These are phyloP conservation scores for Hypercompe scribonia DNA, from an alignment of 2,888 invertebrate species.

Conservation along the genomic window DNA sequence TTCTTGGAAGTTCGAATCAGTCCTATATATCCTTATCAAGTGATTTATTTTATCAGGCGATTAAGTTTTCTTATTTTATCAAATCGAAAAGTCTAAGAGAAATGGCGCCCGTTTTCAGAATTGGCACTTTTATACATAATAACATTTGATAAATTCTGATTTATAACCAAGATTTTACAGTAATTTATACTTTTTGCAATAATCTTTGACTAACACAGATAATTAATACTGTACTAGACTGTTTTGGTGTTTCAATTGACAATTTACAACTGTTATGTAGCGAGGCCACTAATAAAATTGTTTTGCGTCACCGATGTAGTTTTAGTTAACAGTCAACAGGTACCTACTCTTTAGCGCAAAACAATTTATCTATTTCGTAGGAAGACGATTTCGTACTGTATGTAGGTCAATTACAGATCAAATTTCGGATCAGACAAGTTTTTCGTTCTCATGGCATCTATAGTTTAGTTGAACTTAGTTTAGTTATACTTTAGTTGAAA, in stretches of 20 bases:
- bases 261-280: neutral
- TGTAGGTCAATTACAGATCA: neutral
- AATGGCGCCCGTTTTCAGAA: constrained; percentile 30
- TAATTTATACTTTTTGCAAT: too few relatives aligned
- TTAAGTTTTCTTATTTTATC: constrained; percentile 26
- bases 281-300: neutral
- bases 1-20: constrained; percentile 70
- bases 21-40: constrained; percentile 64
- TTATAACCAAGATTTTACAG: neutral
- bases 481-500: too few relatives aligned
- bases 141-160: too few relatives aligned
- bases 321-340: neutral
- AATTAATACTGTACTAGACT: neutral
- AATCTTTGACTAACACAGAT: neutral
- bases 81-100: constrained; percentile 28
- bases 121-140: constrained; percentile 28
- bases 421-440: too few relatives aligned
- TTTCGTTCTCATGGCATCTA: neutral
- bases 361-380: neutral
- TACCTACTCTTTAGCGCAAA: neutral
- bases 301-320: neutral
- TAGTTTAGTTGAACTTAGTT: too few relatives aligned
- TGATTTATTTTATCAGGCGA: constrained; percentile 58
- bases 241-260: neutral
- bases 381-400: neutral